Evolutionary conservation across 2,888 invertebrate species (phyloP), one percentile per base, ranked within the genome.

Genomic region (Cephus pygmeus): DNA sequence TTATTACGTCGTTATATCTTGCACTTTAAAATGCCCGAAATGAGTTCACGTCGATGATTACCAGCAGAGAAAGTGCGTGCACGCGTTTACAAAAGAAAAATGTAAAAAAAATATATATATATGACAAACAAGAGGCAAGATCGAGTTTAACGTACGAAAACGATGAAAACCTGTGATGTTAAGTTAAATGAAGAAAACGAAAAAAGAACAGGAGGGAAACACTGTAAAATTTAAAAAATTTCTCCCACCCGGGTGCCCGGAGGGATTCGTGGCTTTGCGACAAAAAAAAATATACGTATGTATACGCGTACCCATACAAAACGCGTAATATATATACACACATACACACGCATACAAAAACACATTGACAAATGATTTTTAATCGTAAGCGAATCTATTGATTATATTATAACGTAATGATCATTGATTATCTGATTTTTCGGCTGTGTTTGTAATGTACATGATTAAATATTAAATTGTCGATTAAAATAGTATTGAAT

Each of bases 361-460:
- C 15, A 40, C 77, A 81, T 80, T 84, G 79, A 83, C 80, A 81
- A 81, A 79, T 82, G 73, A 85, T 86, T 84, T 81, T 82, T 84
- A 84, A 83, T 83, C 76, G 71, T 84, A 86, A 87, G 83, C 79
- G 80, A 85, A 84, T 82, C 84, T 85, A 85, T 85, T 81, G 80
- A 86, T 87, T 82, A 83, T 40, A 40, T 82, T 87, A 83, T 84
- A 87, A 83, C 81, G 80, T 85, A 87, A 85, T 76, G 82, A 87
- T 81, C 82, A 86, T 87, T 85, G 80, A 87, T 88, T 86, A 86
- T 87, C 86, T 87, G 81, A 88, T 88, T 83, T 87, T 85, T 87
- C 84, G 85, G 86, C 88, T 88, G 87, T 88, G 87, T 88, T 88
- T 88, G 88, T 88, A 88, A 88, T 84, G 86, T 87, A 88, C 82